Evolutionary conservation across 2,113 vertebrate species (phyloP).

Genomic region (Chaetura pelagica): DNA sequence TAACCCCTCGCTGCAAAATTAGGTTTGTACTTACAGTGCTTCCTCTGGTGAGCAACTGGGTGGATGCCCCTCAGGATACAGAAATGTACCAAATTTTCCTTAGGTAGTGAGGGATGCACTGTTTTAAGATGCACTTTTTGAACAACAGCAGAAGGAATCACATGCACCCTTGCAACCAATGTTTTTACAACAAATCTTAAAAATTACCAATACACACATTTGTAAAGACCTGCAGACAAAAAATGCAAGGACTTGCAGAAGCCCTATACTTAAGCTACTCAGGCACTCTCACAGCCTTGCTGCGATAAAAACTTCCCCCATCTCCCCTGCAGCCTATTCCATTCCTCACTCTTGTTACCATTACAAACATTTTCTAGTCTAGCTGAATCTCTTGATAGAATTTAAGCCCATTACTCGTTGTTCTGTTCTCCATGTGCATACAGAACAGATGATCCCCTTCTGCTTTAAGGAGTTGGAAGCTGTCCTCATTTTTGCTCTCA

Average conservation of each 20-base stretch:
- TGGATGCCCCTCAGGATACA: neutral
- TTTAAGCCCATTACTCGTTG: neutral
- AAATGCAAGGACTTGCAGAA: neutral
- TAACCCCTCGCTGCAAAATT: neutral
- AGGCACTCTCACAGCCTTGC: neutral
- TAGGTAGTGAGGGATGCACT: neutral
- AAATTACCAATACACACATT: neutral
- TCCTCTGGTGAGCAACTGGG: neutral
- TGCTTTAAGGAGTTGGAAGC: slow-evolving; percentile 1
- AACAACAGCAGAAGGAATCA: neutral
- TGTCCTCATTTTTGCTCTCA: neutral
- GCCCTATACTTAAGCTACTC: neutral
- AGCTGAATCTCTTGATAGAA: slow-evolving; percentile 16
- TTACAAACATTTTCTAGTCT: neutral
- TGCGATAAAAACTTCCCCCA: rapidly evolving
- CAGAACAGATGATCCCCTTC: slow-evolving; percentile 10
- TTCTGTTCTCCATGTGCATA: neutral
- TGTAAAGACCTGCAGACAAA: neutral
- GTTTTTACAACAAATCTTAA: neutral
- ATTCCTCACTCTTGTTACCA: neutral
- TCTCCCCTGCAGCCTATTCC: neutral
- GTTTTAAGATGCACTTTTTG: neutral
- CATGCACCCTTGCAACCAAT: neutral
- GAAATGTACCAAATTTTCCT: neutral
- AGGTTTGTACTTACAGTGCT: neutral